Percentiles rank a stretch among this genome's conserved stretches.
Evolutionary conservation across 2,113 vertebrate genomes (phyloP).

Genomic region (Cavia porcellus): DNA sequence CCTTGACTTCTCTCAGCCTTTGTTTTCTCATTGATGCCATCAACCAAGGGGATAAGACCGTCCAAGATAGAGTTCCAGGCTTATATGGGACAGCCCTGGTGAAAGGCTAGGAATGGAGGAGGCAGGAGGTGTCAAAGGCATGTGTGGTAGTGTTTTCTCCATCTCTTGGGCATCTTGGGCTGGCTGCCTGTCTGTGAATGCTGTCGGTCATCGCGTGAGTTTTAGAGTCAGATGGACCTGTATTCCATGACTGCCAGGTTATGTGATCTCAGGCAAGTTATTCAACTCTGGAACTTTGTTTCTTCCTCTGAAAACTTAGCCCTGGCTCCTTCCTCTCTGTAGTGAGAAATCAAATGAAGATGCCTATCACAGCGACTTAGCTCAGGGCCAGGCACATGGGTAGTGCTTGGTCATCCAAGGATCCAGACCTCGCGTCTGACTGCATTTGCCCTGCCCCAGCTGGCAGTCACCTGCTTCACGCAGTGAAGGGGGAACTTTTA

Average conservation of each 20-base stretch:
- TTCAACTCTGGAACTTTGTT: neutral
- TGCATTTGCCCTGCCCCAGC: neutral
- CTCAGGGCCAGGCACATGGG: neutral
- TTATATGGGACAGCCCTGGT: neutral
- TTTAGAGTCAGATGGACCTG: neutral
- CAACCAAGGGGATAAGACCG: neutral
- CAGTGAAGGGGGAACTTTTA: neutral
- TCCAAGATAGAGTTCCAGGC: neutral
- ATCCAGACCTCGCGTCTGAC: neutral
- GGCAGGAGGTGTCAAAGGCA: neutral
- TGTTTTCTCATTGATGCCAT: neutral
- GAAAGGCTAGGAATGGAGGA: accelerated
- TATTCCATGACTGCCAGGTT: neutral
- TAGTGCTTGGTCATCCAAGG: accelerated
- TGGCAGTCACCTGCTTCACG: neutral
- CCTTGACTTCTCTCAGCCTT: neutral
- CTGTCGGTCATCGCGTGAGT: neutral
- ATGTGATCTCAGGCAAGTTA: neutral
- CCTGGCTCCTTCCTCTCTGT: neutral
- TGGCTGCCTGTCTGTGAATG: neutral
- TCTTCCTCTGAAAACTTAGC: neutral
- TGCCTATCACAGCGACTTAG: neutral
- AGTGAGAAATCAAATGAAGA: neutral
- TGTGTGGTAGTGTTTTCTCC: neutral
- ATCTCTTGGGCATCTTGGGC: neutral